Evolutionary conservation across 2,113 vertebrate species (phyloP), one percentile per base, ranked within the genome.

Genomic region (Chelonoidis abingdonii): DNA sequence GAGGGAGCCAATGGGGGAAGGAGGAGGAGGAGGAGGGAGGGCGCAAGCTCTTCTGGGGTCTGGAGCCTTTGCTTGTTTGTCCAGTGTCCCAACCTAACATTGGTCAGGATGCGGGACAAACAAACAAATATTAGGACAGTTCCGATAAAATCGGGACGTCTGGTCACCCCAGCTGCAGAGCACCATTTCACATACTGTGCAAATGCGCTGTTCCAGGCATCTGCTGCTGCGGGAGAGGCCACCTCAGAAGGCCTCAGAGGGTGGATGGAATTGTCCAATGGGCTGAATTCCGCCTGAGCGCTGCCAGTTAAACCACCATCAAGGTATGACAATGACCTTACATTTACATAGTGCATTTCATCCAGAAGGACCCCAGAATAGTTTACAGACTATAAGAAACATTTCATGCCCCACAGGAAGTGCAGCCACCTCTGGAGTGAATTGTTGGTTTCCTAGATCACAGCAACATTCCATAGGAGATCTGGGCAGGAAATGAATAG

Each of bases 281-380:
- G 29, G 13, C 31, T 35, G 31, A 35, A 35, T 35, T 65, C 62
- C 8, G 31, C 14, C 62, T 35, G 31, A 31, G 16, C 3, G 31
- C 62, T 65, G 62, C 16, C 62, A n/a, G 31, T 65, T 35, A 6
- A 16, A 35, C 62, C 29, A 35, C 14, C 72, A 41, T 75, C 72
- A 75, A 89, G 79, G 85, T 94, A 90, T 50, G 88, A 91, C 8
- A 93, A 86, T 35, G 31, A 35, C 62, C 84, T 53, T 89, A 81
- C 91, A 56, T 49, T 84, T 35, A 38, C 25, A 44, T 53, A 86
- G 4, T 0, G 12, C 50, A 83, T 92, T 44, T n/a, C 87, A 22
- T 72, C 79, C 88, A 19, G 35, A 87, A 94, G 82, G 88, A 19
- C 25, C 31, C 84, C 22, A 31, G 19, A 88, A 88, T 50, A 12